A percentile compares a stretch with the other conserved stretches of the same genome.
Conservation (phyloP, 2,888 invertebrate species). For the Ormyrus pomaceus region DNA sequence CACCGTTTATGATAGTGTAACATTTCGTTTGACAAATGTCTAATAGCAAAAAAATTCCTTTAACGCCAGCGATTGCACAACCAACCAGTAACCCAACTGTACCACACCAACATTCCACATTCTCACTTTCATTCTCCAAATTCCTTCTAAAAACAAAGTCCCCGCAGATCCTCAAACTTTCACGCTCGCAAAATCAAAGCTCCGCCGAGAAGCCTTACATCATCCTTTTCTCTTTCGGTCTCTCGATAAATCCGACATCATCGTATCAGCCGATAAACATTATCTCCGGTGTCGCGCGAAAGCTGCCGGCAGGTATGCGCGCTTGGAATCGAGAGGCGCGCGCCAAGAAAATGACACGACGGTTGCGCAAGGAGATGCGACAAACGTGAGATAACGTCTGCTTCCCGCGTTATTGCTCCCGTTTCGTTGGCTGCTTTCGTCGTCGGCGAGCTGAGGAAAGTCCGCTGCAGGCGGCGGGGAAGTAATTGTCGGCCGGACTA, state of each 20-base stretch:
- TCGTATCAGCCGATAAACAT: neutral
- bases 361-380: slow-evolving; percentile 20
- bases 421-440: slow-evolving; percentile 38
- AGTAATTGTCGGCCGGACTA: too few species aligned
- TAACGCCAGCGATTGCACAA: neutral
- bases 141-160: slow-evolving; percentile 15
- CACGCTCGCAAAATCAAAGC: slow-evolving; percentile 7
- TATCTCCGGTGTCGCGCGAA: neutral
- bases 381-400: slow-evolving; percentile 27
- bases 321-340: neutral
- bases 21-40: too few species aligned
- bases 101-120: neutral
- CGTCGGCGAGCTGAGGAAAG: slow-evolving; percentile 28
- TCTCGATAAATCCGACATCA: neutral
- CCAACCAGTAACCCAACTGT: neutral
- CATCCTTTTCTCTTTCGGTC: neutral
- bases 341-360: slow-evolving; percentile 19
- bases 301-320: neutral
- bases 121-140: slow-evolving; percentile 34
- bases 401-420: slow-evolving; percentile 26
- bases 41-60: too few species aligned
- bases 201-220: neutral
- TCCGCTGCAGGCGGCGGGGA: neutral
- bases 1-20: too few species aligned
- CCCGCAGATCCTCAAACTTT: slow-evolving; percentile 26